Conservation (phyloP, 2,113 vertebrate species). For the Dissostichus mawsoni region DNA sequence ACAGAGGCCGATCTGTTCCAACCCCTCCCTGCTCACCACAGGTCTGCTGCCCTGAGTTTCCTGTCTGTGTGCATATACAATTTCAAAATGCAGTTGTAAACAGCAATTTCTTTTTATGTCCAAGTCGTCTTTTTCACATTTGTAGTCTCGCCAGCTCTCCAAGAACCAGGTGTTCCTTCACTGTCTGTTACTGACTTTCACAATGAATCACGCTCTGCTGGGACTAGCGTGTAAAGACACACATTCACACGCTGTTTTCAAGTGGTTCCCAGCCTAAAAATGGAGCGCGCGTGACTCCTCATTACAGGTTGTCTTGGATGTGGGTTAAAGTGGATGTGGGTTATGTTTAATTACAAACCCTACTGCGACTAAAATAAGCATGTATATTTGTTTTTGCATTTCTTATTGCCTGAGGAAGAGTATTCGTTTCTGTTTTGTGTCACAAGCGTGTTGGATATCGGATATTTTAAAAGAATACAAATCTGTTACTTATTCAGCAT, state of each 20-base stretch:
- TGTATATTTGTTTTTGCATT: no score
- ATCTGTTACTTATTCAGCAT: no score
- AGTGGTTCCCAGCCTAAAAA: neutral
- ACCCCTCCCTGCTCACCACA: conserved; percentile 35
- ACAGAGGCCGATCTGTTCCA: conserved; percentile 57
- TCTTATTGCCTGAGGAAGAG: no score
- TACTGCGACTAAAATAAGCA: no score
- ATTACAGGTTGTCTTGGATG: neutral
- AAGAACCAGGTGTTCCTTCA: conserved; percentile 24
- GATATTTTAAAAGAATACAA: no score
- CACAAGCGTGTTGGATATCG: no score
- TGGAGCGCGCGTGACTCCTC: neutral
- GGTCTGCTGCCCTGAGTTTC: conserved; percentile 35
- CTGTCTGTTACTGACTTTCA: neutral
- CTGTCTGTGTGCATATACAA: neutral
- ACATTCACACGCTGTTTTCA: neutral
- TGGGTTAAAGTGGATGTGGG: neutral
- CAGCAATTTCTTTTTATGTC: neutral
- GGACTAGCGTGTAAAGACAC: conserved; percentile 1
- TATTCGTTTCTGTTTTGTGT: no score
- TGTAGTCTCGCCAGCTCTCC: neutral
- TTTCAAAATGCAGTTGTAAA: conserved; percentile 14
- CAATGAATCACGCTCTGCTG: neutral
- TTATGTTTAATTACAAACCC: neutral
- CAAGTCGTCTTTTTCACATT: neutral